phyloP scores from a whole-genome alignment of 2,888 invertebrate genomes.

The Hipparchia sbordonii region DNA sequence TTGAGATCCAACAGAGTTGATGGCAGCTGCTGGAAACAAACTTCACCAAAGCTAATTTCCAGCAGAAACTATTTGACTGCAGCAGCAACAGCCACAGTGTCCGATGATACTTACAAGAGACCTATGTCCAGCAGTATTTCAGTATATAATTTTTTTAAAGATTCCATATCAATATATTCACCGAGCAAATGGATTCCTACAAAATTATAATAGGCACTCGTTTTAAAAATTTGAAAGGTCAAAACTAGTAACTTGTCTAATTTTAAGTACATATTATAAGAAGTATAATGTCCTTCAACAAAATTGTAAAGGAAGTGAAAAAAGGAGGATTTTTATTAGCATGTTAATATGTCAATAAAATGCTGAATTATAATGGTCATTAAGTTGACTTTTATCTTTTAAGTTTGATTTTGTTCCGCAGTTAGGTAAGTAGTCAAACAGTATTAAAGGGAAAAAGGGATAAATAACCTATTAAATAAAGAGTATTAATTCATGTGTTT shows the following conservation, averaged over 20 bases:
- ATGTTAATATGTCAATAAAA: neutral
- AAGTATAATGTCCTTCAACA: neutral
- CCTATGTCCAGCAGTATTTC: neutral
- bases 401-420: constrained; percentile 1
- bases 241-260: neutral
- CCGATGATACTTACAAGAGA: no score
- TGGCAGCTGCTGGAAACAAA: no score
- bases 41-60: no score
- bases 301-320: neutral
- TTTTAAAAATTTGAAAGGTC: neutral
- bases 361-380: constrained; percentile 1
- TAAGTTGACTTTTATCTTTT: constrained; percentile 3
- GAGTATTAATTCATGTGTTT: no score
- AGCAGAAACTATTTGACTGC: no score
- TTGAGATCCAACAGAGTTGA: no score
- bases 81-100: no score
- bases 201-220: neutral
- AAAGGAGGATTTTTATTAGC: constrained; percentile 8
- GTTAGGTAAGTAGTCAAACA: neutral
- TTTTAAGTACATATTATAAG: neutral
- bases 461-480: no score
- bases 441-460: neutral
- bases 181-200: neutral
- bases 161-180: neutral
- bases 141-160: neutral